Base-by-base conservation (phyloP, 2,797 vertebrate species). In the Bovichtus diacanthus region DNA sequence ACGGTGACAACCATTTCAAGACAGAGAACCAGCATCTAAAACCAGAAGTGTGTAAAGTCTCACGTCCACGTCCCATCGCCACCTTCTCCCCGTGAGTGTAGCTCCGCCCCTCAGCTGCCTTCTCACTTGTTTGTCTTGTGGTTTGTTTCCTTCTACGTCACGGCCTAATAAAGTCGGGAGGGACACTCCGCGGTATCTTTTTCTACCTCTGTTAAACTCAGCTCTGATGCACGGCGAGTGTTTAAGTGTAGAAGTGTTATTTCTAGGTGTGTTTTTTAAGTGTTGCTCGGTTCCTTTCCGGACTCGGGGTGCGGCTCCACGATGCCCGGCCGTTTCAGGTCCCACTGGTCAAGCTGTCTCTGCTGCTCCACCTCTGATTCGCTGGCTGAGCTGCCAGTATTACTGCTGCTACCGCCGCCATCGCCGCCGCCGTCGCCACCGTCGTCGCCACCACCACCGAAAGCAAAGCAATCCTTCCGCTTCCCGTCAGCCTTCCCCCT, bases 331-430 rank as follows among this genome's bases (percentile, higher is more conserved):
- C 62, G 82, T 50, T 92, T 93, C 79, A 92, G 86, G 25, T 74
- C 85, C 93, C 93, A 95, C 51, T 90, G 87, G 70, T 93, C 85
- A 0, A 74, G 44, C 15, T 82, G 89, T 78, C 78, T 87, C 54
- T 82, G 83, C 78, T 84, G 88, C 78, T 93, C 91, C 7, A 76
- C 53, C 72, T 94, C 93, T 0, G 92, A 88, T 23, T 92, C 92
- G 2, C 92, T 90, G 58, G 90, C 92, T 2, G 91, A 93, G 85
- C 86, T 87, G 70, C 86, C 85, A 0, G 84, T 83, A 13, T 85
- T 84, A 47, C 84, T 89, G 84, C 88, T 78, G 80, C 85, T 84
- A 27, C 91, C 77, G 49, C 85, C 82, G 46, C 70, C 77, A 18
- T 87, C 81, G 49, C 89, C 76, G 16, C 81, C 83, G 34, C 81